phyloP scores from a whole-genome alignment of 2,888 invertebrate species.

The Hirtodrosophila cameraria region DNA sequence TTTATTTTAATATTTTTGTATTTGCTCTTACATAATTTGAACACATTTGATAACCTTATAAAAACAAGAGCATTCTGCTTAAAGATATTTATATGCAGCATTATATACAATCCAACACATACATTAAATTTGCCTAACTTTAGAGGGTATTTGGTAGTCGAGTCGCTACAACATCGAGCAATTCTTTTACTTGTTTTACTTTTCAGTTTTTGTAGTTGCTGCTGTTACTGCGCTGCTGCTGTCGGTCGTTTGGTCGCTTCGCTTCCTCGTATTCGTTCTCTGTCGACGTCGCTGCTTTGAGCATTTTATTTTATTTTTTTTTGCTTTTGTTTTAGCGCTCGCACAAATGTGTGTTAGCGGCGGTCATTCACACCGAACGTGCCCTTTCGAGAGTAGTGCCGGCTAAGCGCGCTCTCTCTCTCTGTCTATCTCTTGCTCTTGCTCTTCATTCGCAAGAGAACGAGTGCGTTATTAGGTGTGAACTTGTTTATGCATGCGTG shows the following conservation, averaged over 20 bases:
- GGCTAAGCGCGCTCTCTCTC: conserved; percentile 29
- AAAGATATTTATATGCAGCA: too few species aligned
- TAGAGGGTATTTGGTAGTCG: conserved; percentile 33
- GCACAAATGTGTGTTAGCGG: conserved; percentile 83
- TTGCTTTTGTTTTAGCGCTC: conserved; percentile 69
- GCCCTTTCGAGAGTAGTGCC: conserved; percentile 76
- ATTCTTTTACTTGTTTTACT: conserved; percentile 58
- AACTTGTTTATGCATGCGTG: conserved; percentile 20
- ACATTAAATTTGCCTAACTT: not conserved
- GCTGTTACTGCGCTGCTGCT: conserved; percentile 30
- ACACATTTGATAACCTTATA: too few species aligned
- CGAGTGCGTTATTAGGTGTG: conserved; percentile 33
- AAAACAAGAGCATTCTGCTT: too few species aligned
- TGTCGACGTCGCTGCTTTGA: conserved; percentile 42
- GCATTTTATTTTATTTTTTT: conserved; percentile 38
- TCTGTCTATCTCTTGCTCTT: conserved; percentile 18
- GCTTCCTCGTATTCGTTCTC: conserved; percentile 55
- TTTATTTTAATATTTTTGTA: too few species aligned
- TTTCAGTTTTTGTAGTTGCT: conserved; percentile 54
- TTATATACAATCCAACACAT: too few species aligned
- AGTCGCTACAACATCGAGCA: conserved; percentile 6
- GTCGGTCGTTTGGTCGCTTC: conserved; percentile 37
- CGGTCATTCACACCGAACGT: conserved; percentile 83
- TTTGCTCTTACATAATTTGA: too few species aligned
- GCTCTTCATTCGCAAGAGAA: conserved; percentile 34